Evolutionary conservation across 2,888 invertebrate species (phyloP), one percentile per base, ranked within the genome.

Genomic region (Aspidiotus rigidus): DNA sequence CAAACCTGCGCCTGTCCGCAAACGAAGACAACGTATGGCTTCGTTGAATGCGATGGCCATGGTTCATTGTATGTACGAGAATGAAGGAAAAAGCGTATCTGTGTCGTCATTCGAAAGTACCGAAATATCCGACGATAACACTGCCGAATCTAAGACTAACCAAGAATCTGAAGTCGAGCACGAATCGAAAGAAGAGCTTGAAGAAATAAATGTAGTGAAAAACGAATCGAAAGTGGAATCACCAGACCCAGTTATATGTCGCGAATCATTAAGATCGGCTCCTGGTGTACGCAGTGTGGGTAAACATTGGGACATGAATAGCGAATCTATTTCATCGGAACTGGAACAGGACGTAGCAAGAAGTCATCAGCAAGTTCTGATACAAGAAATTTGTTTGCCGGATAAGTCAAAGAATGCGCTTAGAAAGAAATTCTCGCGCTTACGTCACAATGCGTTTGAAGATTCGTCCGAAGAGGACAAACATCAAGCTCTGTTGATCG

Each of bases 21-120:
- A 56, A 15, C 70, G 73, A 69, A 44, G 69, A 7, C 63, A 60
- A 42, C 83, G 93, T 73, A 90, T 92, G 79, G 93, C 93, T 53
- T 92, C 93, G 2, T 79, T 93, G 42, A 93, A 93, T 77, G 93
- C 93, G 0, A 78, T 89, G 74, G 92, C 92, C 40, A 93, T 93
- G 81, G 93, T 93, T 2, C 92, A 93, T 77, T 92, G 92, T 76
- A 81, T 93, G 39, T 93, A 93, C 76, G 93, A 93, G 78, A 93
- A 93, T 77, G 93, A 93, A 79, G 73, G 74, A 56, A 72, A 74
- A 70, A 72, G 74, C 44, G 74, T 73, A 13, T 71, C 66, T 7
- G 67, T 67, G 10, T 67, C 67, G 13, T 67, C 67, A 8, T 60
- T 59, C 59, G 67, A 67, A 7, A 67, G 67, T 39, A 59, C 67